Percentiles rank a stretch among this genome's conserved stretches.
Evolutionary conservation across 2,797 vertebrate species (phyloP).

Genomic region (Florisuga fusca): DNA sequence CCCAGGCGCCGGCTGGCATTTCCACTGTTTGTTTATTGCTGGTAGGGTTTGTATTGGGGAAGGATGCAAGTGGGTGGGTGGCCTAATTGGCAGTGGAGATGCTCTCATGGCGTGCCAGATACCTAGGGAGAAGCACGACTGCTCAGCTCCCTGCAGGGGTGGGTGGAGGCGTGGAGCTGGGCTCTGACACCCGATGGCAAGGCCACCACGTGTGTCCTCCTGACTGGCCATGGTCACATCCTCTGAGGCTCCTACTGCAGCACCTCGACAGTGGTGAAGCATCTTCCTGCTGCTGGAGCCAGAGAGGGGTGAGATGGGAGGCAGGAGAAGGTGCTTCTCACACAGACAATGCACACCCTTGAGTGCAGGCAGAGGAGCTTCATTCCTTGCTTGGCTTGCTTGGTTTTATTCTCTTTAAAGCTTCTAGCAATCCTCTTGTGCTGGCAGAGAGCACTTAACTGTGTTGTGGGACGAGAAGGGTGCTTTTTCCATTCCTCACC

Average conservation of each 20-base stretch:
- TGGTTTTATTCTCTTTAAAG: not conserved
- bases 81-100: slow-evolving; percentile 68
- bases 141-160: slow-evolving; percentile 29
- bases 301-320: accelerated
- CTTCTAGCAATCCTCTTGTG: not conserved
- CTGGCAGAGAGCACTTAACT: not conserved
- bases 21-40: slow-evolving; percentile 63
- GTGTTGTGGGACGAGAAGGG: not conserved
- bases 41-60: slow-evolving; percentile 52
- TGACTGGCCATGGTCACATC: accelerated
- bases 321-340: not conserved
- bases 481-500: not conserved
- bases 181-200: not conserved
- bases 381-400: not conserved
- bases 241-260: accelerated
- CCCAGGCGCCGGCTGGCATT: slow-evolving; percentile 42
- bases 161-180: not conserved
- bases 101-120: slow-evolving; percentile 39
- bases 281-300: not conserved
- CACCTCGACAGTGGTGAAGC: accelerated
- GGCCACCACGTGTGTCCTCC: accelerated
- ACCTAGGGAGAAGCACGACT: slow-evolving; percentile 44
- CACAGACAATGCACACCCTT: not conserved
- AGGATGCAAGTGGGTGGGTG: slow-evolving; percentile 63
- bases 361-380: not conserved